phyloP scores from a whole-genome alignment of 2,113 vertebrate species.

The Seriola aureovittata region DNA sequence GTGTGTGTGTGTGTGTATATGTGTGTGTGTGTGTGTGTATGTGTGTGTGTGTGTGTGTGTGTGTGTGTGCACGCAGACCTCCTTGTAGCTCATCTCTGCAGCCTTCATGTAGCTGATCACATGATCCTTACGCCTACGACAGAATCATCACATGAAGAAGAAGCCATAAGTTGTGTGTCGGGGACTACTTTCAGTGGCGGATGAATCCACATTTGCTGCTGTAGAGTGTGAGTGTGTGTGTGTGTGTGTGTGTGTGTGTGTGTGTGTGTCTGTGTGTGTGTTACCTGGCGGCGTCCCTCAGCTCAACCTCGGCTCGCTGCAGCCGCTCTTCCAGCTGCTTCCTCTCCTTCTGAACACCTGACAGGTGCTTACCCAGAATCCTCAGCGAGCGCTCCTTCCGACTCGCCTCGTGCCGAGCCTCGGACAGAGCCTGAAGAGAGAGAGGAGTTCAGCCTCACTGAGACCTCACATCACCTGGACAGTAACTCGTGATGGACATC shows the following conservation, averaged over 20 bases:
- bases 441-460: background rate
- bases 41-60: slow-evolving; percentile 3
- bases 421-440: slow-evolving; percentile 37
- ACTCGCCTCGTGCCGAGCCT: slow-evolving; percentile 66
- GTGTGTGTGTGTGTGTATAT: background rate
- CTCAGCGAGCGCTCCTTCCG: slow-evolving; percentile 78
- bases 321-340: slow-evolving; percentile 67
- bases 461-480: too few relatives aligned
- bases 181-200: too few relatives aligned
- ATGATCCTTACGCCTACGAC: slow-evolving; percentile 6
- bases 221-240: too few relatives aligned
- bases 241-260: too few relatives aligned
- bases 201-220: too few relatives aligned
- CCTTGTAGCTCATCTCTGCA: slow-evolving; percentile 56
- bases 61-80: slow-evolving; percentile 45
- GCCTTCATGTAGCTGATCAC: slow-evolving; percentile 57
- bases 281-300: slow-evolving; percentile 59
- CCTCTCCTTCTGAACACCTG: slow-evolving; percentile 70
- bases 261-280: background rate
- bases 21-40: background rate
- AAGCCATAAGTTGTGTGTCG: background rate
- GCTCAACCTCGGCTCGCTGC: slow-evolving; percentile 52
- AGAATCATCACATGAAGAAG: background rate
- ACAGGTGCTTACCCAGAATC: slow-evolving; percentile 78
- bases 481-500: too few relatives aligned